Evolutionary conservation across 2,888 invertebrate species (phyloP), one percentile per base, ranked within the genome.

Genomic region (Melipona beecheii): DNA sequence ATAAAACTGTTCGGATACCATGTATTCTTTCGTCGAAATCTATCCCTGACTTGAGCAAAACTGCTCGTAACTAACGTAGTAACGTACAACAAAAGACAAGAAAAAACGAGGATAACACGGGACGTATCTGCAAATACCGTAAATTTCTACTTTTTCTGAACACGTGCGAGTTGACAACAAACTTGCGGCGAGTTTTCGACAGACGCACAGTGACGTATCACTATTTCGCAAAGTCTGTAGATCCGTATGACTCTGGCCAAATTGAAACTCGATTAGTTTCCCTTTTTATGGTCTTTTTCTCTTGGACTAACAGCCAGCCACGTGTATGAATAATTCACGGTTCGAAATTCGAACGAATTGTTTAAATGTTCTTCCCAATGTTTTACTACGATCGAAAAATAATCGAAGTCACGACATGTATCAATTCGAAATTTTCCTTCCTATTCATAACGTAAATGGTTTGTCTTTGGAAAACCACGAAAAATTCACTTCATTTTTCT

Each of bases 111-210:
- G 3, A 27, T 36, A 71, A 58, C 70, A 11, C 70, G 21, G 0
- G 15, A 15, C 62, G 27, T 73, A 62, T 50, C 62, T 15, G 72
- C 58, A 58, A n/a, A 36, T 56, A 66, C n/a, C 77, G 78, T 75
- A 76, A 43, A 43, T 43, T 71, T 69, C 49, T 78, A 81, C 78
- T 78, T 82, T 83, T 82, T 70, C 31, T 4, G 83, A 86, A 86
- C 93, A 93, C 93, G 93, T 93, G 93, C 89, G 90, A 92, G 91
- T 92, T 86, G 90, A 92, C 91, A 92, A 92, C 92, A 92, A 93
- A 93, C 91, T 93, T 86, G 86, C 90, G 85, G 85, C 70, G 89
- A 92, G 91, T 92, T 91, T 90, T 91, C 90, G 89, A 56, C 54
- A 75, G 65, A 54, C 65, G 65, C 90, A 88, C 90, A 90, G 92